These are phyloP conservation scores for Mirza zaza DNA, from an alignment of 2,113 vertebrate genomes.

Conservation along the genomic window DNA sequence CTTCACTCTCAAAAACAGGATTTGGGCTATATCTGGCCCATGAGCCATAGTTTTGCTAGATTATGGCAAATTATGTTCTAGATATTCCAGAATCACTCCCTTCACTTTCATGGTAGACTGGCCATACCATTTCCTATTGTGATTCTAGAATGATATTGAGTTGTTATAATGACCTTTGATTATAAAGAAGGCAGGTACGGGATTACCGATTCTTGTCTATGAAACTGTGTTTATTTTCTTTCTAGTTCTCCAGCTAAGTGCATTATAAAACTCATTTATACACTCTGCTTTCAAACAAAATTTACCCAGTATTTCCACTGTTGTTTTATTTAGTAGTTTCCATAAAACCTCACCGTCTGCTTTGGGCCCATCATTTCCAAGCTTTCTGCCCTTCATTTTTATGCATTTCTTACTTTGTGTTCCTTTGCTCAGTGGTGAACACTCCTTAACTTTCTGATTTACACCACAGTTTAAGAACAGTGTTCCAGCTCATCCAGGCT, in stretches of 20 bases:
- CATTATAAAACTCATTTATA: neutral
- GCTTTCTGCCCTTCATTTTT: neutral
- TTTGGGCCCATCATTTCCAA: neutral
- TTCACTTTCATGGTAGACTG: neutral
- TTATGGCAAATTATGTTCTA: neutral
- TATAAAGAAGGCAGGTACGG: neutral
- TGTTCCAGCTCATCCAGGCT: neutral
- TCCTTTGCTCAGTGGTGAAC: neutral
- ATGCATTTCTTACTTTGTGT: neutral
- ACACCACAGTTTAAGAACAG: neutral
- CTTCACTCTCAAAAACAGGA: neutral
- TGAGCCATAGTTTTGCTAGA: neutral
- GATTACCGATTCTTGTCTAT: neutral
- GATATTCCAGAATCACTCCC: neutral
- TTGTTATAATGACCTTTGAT: slow-evolving; percentile 7
- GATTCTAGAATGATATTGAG: neutral
- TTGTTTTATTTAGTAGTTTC: neutral
- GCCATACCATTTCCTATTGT: neutral
- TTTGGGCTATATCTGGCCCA: neutral
- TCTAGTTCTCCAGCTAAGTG: neutral
- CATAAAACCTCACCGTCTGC: neutral
- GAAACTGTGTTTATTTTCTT: neutral
- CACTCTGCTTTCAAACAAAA: neutral
- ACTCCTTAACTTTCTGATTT: neutral
- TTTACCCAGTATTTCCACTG: neutral